Base-by-base conservation (phyloP, 2,797 vertebrate species). In the Luscinia megarhynchos region DNA sequence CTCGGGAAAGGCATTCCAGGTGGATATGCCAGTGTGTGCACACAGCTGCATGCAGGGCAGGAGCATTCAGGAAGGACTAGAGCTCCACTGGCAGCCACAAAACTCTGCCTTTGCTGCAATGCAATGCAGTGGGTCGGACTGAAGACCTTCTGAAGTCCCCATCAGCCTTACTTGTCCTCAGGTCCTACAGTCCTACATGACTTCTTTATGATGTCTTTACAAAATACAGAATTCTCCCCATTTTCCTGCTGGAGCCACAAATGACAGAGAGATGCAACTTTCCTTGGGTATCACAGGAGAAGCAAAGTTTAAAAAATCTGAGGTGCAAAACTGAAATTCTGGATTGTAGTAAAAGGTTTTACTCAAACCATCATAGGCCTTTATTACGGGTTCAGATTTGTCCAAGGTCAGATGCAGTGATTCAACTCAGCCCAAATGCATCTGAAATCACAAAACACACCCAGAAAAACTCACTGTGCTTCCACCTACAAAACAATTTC, bases 1-100 rank as follows among this genome's bases (percentile, higher is more conserved):
- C 11, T n/a, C 24, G 13, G 30, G 38, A 73, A 53, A 30, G 7
- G 3, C 32, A 34, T 15, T 0, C 0, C 3, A 34, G 9, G n/a
- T 43, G 27, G 24, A 43, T 5, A 32, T 9, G 1, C 7, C 13
- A 43, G 24, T 14, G 6, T 29, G 11, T 15, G 23, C 11, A 32
- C 23, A 55, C 8, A 46, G 38, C 27, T 36, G 10, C 8, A 24
- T 4, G 22, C 16, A 41, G 9, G 62, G 36, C 7, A 3, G 20
- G 17, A 75, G 12, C 15, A 34, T 5, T 8, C 8, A 18, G 26
- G 26, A 75, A 8, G 4, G n/a, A 22, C 8, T 32, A 27, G 50
- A 91, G 13, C 10, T 67, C n/a, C 9, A 22, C 15, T 20, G 6
- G 9, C 15, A 70, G 12, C 15, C 50, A 57, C 11, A 68, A 45